Evolutionary conservation across 2,797 vertebrate genomes (phyloP).

Genomic region (Enteromius argenteus): DNA sequence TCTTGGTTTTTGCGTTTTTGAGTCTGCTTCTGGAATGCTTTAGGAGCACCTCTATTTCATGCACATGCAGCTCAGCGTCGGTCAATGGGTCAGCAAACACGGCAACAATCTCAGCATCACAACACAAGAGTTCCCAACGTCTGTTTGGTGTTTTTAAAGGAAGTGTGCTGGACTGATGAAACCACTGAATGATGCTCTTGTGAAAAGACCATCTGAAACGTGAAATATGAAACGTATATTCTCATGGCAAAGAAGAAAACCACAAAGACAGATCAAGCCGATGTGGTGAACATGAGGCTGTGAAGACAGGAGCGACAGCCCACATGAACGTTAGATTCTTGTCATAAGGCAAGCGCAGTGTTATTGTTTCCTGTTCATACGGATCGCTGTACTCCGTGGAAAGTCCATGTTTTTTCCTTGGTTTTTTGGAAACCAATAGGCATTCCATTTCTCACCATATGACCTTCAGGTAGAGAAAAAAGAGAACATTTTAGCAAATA

Average conservation of each 20-base stretch:
- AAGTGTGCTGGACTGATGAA: conserved; percentile 50
- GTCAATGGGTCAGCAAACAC: conserved; percentile 12
- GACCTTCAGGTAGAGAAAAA: not conserved
- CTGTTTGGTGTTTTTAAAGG: conserved; percentile 49
- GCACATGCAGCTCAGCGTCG: not conserved
- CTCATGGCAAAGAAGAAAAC: conserved; percentile 68
- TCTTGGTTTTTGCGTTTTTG: conserved; percentile 56
- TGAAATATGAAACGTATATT: conserved; percentile 57
- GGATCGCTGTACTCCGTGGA: conserved; percentile 66
- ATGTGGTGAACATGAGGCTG: conserved; percentile 71
- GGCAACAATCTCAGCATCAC: conserved; percentile 21
- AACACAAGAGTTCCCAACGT: conserved; percentile 37
- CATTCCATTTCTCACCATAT: not conserved
- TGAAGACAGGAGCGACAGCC: conserved; percentile 75
- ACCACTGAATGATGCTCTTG: conserved; percentile 52
- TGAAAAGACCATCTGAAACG: conserved; percentile 30
- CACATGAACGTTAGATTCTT: conserved; percentile 72
- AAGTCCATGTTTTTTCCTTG: conserved; percentile 48
- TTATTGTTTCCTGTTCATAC: conserved; percentile 78
- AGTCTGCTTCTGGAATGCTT: conserved; percentile 28
- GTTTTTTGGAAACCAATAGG: not conserved
- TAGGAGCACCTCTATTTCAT: conserved; percentile 22
- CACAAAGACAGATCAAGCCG: conserved; percentile 74
- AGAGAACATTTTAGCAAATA: not conserved
- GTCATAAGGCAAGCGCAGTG: conserved; percentile 71